Percentiles rank a stretch among this genome's conserved stretches.
Conservation (phyloP, 2,797 vertebrate genomes). For the Sebastiscus tertius region DNA sequence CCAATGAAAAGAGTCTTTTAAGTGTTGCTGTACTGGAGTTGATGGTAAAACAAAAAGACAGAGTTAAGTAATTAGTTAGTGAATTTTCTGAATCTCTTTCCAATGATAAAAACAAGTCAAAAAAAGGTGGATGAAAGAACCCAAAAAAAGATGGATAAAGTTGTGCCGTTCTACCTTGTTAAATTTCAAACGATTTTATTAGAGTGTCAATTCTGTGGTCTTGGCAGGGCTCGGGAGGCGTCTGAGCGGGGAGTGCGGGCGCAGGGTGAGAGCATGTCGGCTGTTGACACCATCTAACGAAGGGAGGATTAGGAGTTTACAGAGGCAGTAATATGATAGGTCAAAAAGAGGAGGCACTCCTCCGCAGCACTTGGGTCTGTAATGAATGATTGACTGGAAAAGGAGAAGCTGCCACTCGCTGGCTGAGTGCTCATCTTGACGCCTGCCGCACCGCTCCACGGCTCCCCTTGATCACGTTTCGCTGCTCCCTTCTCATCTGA, state of each 20-base stretch:
- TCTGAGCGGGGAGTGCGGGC: conserved; percentile 48
- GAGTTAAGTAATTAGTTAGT: conserved; percentile 23
- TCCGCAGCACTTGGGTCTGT: conserved; percentile 90
- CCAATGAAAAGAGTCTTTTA: conserved; percentile 64
- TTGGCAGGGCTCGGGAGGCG: conserved; percentile 85
- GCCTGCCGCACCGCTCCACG: conserved; percentile 90
- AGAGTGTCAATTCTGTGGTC: conserved; percentile 88
- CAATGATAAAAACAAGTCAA: conserved; percentile 18
- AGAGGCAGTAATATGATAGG: conserved; percentile 97
- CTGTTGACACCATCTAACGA: conserved; percentile 97
- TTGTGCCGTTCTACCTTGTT: conserved; percentile 86
- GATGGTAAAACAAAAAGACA: conserved; percentile 4
- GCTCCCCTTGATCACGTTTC: conserved; percentile 95
- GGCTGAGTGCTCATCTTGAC: conserved; percentile 88
- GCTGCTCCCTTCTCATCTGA: conserved; percentile 94
- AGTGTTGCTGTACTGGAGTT: conserved; percentile 13
- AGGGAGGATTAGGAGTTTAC: conserved; percentile 97
- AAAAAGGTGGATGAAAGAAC: conserved; percentile 43
- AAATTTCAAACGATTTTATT: conserved; percentile 90
- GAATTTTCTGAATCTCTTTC: conserved; percentile 6
- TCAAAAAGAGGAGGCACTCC: conserved; percentile 93
- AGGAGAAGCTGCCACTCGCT: conserved; percentile 90
- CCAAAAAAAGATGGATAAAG: conserved; percentile 52
- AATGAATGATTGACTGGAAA: conserved; percentile 97
- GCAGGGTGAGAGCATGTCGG: conserved; percentile 68